Percentiles rank a stretch among this genome's conserved stretches.
Evolutionary conservation across 2,797 vertebrate species (phyloP).

Genomic region (Carcharodon carcharias): DNA sequence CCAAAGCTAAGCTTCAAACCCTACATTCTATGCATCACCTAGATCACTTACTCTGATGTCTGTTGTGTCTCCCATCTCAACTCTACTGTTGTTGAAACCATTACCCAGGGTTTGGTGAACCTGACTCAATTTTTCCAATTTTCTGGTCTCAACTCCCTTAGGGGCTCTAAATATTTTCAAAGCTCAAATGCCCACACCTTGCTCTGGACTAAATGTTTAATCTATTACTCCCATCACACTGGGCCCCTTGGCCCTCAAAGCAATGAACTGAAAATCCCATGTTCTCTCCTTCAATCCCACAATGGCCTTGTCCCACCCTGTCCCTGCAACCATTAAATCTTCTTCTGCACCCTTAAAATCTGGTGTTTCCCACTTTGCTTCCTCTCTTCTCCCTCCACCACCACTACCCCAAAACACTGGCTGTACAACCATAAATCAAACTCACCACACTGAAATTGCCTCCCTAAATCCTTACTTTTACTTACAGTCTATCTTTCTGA

Average conservation of each 20-base stretch:
- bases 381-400: too few relatives aligned
- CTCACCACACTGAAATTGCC: background rate
- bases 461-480: background rate
- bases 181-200: background rate
- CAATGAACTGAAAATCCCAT: background rate
- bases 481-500: background rate
- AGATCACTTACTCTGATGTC: background rate
- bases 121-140: background rate
- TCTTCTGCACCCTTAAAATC: background rate
- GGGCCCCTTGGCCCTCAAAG: background rate
- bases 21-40: background rate
- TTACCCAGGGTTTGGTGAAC: background rate
- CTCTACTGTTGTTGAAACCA: background rate
- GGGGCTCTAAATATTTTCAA: background rate
- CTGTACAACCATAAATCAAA: background rate
- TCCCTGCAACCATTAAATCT: background rate
- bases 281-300: background rate
- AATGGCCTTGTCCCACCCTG: background rate
- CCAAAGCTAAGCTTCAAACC: background rate
- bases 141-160: background rate
- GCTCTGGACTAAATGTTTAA: background rate
- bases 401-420: background rate
- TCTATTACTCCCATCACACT: background rate
- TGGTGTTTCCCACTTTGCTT: background rate
- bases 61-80: background rate